phyloP scores from a whole-genome alignment of 2,888 invertebrate genomes.

The Piscicola geometra region DNA sequence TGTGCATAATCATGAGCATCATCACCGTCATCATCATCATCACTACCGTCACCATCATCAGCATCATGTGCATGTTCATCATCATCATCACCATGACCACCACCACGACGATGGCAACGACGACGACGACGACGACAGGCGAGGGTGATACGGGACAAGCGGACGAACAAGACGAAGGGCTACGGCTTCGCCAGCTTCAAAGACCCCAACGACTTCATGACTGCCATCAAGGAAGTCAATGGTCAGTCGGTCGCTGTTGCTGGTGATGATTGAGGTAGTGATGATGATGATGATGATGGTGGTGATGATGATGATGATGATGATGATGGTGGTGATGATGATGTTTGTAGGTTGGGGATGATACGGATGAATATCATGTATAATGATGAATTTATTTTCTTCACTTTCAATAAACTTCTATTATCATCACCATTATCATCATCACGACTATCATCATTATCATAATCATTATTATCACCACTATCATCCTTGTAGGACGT shows the following conservation, averaged over 20 bases:
- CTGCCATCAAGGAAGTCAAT: slow-evolving; percentile 99
- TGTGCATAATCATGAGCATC: no score
- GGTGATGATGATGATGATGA: slow-evolving; percentile 29
- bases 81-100: no score
- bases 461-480: slow-evolving; percentile 18
- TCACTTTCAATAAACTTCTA: neutral
- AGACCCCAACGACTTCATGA: slow-evolving; percentile 92
- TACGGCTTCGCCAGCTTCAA: slow-evolving; percentile 98
- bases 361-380: no score
- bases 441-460: slow-evolving; percentile 19
- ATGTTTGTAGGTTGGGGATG: slow-evolving; percentile 18
- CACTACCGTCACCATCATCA: no score
- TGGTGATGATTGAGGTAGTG: neutral
- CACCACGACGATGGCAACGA: neutral
- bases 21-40: no score
- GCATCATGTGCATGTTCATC: no score
- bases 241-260: slow-evolving; percentile 63
- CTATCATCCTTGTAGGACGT: slow-evolving; percentile 14
- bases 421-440: slow-evolving; percentile 27
- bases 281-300: slow-evolving; percentile 22
- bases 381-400: no score
- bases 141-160: slow-evolving; percentile 88
- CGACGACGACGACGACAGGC: slow-evolving; percentile 58
- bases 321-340: slow-evolving; percentile 32
- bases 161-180: slow-evolving; percentile 96